Conservation (phyloP, 2,888 invertebrate species). For the Brachyptera risi region DNA sequence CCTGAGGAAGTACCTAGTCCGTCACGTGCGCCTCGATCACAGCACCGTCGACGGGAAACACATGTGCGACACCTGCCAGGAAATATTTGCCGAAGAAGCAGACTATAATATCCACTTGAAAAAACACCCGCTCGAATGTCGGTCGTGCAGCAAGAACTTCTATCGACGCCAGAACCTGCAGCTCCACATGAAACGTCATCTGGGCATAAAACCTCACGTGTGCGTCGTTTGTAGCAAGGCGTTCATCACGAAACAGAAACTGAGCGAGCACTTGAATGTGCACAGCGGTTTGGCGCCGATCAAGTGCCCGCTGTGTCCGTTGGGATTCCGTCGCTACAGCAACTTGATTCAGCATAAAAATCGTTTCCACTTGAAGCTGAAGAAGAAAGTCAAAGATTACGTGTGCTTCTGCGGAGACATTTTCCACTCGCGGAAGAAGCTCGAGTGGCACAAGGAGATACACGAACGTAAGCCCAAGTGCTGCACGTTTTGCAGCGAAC, state of each 20-base stretch:
- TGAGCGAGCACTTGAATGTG: slow-evolving; percentile 75
- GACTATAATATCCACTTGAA: slow-evolving; percentile 65
- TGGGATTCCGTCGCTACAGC: slow-evolving; percentile 76
- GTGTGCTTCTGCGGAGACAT: slow-evolving; percentile 77
- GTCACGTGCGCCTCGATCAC: slow-evolving; percentile 38
- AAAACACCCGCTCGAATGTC: slow-evolving; percentile 77
- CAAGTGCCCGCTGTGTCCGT: slow-evolving; percentile 75
- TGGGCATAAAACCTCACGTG: slow-evolving; percentile 69
- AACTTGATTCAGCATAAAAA: slow-evolving; percentile 82
- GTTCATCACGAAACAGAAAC: slow-evolving; percentile 76
- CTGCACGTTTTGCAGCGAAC: slow-evolving; percentile 80
- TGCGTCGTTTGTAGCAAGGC: slow-evolving; percentile 78
- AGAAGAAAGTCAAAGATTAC: slow-evolving; percentile 65
- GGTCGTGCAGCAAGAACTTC: slow-evolving; percentile 76
- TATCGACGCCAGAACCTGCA: slow-evolving; percentile 68
- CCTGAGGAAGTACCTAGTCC: slow-evolving; percentile 42
- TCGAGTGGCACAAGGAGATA: slow-evolving; percentile 81
- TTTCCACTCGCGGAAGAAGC: slow-evolving; percentile 77
- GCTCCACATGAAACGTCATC: slow-evolving; percentile 73
- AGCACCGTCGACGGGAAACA: slow-evolving; percentile 41
- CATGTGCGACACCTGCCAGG: slow-evolving; percentile 59
- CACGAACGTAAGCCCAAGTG: slow-evolving; percentile 79
- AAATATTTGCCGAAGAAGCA: slow-evolving; percentile 63
- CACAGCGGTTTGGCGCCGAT: slow-evolving; percentile 79
- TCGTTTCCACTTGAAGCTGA: slow-evolving; percentile 68